Percentiles rank a stretch among this genome's conserved stretches.
phyloP scores from a whole-genome alignment of 2,797 vertebrate genomes.

The Helostoma temminkii region DNA sequence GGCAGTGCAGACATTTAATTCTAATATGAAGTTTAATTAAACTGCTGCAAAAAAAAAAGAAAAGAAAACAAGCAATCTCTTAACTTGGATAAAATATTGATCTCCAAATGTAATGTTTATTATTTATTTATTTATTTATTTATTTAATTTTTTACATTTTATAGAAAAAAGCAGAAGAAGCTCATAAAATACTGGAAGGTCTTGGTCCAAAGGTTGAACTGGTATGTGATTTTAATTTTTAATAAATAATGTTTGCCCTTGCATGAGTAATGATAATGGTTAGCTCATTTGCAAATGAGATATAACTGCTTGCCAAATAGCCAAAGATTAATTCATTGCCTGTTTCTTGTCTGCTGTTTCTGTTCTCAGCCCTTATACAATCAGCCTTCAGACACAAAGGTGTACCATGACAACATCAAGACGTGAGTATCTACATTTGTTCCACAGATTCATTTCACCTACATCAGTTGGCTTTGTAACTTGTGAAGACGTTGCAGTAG shows the following conservation, averaged over 20 bases:
- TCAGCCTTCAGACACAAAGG: slow-evolving; percentile 98
- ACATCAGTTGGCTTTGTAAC: neutral
- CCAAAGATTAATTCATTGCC: slow-evolving; percentile 53
- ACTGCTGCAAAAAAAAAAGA: too few relatives aligned
- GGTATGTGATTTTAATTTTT: slow-evolving; percentile 82
- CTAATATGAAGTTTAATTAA: too few relatives aligned
- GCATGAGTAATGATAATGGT: slow-evolving; percentile 1
- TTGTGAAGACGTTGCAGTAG: too few relatives aligned
- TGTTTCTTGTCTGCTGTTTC: slow-evolving; percentile 15
- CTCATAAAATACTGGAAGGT: slow-evolving; percentile 98
- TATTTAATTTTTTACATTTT: slow-evolving; percentile 44
- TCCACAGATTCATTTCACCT: neutral
- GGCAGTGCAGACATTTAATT: too few relatives aligned
- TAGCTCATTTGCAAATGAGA: neutral
- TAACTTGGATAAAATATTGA: too few relatives aligned
- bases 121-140: too few relatives aligned
- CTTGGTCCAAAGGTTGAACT: slow-evolving; percentile 97
- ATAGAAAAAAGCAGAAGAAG: slow-evolving; percentile 99
- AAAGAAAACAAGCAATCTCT: too few relatives aligned
- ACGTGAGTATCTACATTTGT: slow-evolving; percentile 89
- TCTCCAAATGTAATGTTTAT: too few relatives aligned
- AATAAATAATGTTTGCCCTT: neutral
- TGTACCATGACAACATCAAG: slow-evolving; percentile 99
- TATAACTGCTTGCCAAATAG: slow-evolving; percentile 27
- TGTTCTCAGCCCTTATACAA: slow-evolving; percentile 93